Conservation (phyloP, 1,140 invertebrate genomes). For the Camponotus floridanus region DNA sequence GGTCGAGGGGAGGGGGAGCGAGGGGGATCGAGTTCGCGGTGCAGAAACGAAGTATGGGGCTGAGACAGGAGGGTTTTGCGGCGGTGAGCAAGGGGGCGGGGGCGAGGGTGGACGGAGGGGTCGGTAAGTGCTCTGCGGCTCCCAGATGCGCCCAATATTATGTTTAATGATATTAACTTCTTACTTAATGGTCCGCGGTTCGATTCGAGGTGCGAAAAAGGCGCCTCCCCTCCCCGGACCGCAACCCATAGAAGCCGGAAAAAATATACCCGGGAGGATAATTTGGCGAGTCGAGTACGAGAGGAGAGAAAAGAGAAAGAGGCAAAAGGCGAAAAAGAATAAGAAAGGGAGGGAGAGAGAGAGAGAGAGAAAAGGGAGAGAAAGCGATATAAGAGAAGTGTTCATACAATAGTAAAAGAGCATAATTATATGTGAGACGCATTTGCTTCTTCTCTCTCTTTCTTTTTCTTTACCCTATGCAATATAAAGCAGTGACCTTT, state of each 20-base stretch:
- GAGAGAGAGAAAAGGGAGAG: not conserved
- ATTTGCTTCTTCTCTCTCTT: not conserved
- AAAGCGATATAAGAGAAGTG: not conserved
- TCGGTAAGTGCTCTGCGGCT: conserved; percentile 85
- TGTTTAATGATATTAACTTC: conserved; percentile 87
- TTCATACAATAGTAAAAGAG: not conserved
- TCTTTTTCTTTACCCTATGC: not conserved
- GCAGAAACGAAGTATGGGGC: conserved; percentile 63
- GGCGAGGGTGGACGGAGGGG: conserved; percentile 66
- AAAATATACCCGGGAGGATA: conserved; percentile 80
- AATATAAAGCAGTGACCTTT: conserved; percentile 62
- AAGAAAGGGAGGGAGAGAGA: conserved; percentile 33
- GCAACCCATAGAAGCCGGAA: conserved; percentile 68
- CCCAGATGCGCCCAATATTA: conserved; percentile 87
- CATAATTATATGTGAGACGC: conserved; percentile 59
- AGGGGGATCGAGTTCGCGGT: conserved; percentile 69
- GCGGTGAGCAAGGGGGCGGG: conserved; percentile 44
- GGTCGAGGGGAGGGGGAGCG: conserved; percentile 54
- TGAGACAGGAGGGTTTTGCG: conserved; percentile 62
- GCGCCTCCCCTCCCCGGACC: conserved; percentile 44
- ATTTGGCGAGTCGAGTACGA: conserved; percentile 73
- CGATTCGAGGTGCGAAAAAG: conserved; percentile 85
- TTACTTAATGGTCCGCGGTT: conserved; percentile 86
- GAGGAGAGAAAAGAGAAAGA: conserved; percentile 48
- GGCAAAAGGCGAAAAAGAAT: not conserved